Evolutionary conservation across 2,113 vertebrate species (phyloP), one percentile per base, ranked within the genome.

Genomic region (Kryptolebias marmoratus): DNA sequence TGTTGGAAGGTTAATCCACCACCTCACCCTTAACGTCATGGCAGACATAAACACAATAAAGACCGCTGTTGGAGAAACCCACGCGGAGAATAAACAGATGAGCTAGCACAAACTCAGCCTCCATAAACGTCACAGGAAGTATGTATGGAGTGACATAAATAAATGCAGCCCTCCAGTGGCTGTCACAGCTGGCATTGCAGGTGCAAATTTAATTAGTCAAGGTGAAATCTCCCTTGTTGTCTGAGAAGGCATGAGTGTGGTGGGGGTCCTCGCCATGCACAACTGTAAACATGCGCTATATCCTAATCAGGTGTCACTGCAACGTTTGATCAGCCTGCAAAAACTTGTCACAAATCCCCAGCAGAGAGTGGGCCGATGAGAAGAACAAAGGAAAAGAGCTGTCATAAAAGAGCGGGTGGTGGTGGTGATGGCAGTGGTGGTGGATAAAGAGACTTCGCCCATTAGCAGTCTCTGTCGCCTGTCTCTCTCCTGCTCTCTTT

Each of bases 141-240:
- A 86, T 83, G 87, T 90, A 89, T 87, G 82, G 87, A 90, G 74
- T 90, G 90, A 90, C 93, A 93, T 80, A 90, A 77, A 91, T 91
- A 94, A 92, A 93, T 88, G 93, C 88, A 90, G 83, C 87, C 81
- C 86, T 90, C 79, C 88, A 85, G 95, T 93, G 88, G 91, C 94
- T 96, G 95, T 97, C 95, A 95, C 90, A 93, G 91, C 92, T 92
- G 93, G 92, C 85, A 87, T 91, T 91, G 94, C 92, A 93, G 95
- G 96, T 96, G 96, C 96, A 97, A 94, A 96, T 97, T 96, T 97
- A 98, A 98, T 98, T 97, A 97, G 94, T 88, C 92, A 80, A 90
- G 94, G 89, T 94, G 94, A 96, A 95, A 94, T 93, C 93, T 94
- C 94, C 95, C 94, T 92, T 95, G 95, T 95, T 94, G 94, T 96